Evolutionary conservation across 2,797 vertebrate genomes (phyloP).

Genomic region (Hypotaenidia philippensis): DNA sequence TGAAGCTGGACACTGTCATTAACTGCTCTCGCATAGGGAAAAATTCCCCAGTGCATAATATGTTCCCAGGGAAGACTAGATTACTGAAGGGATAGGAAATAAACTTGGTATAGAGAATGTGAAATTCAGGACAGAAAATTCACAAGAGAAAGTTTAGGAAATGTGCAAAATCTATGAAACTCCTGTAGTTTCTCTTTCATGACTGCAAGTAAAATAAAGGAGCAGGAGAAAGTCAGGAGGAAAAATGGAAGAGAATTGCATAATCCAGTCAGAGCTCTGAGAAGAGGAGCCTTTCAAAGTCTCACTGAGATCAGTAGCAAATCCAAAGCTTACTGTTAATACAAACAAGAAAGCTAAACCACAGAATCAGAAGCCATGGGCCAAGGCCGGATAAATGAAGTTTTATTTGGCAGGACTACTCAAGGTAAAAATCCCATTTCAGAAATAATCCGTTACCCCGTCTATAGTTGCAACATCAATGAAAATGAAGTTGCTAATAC

Average conservation of each 20-base stretch:
- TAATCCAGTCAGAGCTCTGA: background rate
- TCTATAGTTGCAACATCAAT: background rate
- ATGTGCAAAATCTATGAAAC: background rate
- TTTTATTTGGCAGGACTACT: background rate
- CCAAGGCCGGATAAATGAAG: background rate
- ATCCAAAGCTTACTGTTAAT: slow-evolving; percentile 32
- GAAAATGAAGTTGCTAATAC: background rate
- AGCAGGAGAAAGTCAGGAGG: background rate
- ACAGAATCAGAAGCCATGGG: background rate
- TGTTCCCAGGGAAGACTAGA: background rate
- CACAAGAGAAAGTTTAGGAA: background rate
- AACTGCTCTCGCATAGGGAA: background rate
- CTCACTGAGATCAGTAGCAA: background rate
- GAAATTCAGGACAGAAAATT: slow-evolving; percentile 2
- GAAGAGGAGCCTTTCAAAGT: background rate
- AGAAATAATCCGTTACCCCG: background rate
- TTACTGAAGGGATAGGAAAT: background rate
- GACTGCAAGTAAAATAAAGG: background rate
- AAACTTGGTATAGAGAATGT: background rate
- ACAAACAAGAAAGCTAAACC: slow-evolving; percentile 22
- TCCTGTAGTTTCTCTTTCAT: background rate
- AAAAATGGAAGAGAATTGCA: background rate
- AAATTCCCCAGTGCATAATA: background rate
- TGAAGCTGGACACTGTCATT: background rate
- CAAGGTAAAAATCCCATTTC: background rate